Conservation (phyloP, 2,888 invertebrate species). For the Spatulosminthurus flaviceps region DNA sequence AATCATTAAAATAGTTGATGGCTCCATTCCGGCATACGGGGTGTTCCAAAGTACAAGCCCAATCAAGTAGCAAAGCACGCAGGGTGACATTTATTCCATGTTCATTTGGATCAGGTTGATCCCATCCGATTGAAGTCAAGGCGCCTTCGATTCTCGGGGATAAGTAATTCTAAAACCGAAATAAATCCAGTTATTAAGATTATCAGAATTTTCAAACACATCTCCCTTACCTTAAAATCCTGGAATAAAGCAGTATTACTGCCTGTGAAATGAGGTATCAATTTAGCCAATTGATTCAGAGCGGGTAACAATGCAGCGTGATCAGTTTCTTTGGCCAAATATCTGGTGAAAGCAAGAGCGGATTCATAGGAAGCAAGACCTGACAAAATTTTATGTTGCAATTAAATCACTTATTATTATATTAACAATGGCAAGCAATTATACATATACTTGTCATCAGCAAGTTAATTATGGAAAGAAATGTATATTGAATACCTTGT, state of each 20-base stretch:
- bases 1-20: background rate
- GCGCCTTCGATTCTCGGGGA: conserved; percentile 32
- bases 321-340: conserved; percentile 38
- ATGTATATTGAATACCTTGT: too few relatives aligned
- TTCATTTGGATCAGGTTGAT: conserved; percentile 18
- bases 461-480: too few relatives aligned
- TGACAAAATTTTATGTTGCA: background rate
- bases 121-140: conserved; percentile 11
- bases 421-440: background rate
- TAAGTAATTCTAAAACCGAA: background rate
- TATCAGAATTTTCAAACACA: background rate
- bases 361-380: conserved; percentile 18
- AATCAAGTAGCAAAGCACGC: conserved; percentile 44
- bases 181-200: background rate
- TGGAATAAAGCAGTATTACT: background rate
- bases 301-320: conserved; percentile 20
- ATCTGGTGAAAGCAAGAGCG: conserved; percentile 20
- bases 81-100: conserved; percentile 47
- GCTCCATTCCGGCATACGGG: conserved; percentile 34
- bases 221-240: background rate
- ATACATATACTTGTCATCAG: too few relatives aligned
- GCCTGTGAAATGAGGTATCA: background rate
- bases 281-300: background rate
- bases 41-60: conserved; percentile 52
- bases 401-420: background rate